Base-by-base conservation (phyloP, 2,888 invertebrate species). In the Formica aserva region DNA sequence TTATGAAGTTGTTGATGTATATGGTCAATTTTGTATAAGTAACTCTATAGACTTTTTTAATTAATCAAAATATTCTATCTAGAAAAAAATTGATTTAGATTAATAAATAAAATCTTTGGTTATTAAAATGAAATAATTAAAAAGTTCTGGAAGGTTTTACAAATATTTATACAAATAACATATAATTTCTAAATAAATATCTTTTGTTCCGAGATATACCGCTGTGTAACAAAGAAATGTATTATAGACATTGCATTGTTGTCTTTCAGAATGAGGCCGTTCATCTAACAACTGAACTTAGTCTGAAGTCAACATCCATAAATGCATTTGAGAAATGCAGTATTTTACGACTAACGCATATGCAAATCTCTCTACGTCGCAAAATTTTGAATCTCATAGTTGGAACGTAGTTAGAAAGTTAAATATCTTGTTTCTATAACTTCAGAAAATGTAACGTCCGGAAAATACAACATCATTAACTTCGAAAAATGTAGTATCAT, bases 261-360 rank as follows among this genome's bases (percentile, higher is more conserved):
- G 9, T 1, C 66, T 55, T 66, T 38, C n/a, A 48, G 38, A 67
- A 26, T 22, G 29, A 77, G 29, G 69, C 15, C 41, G 15, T 48
- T 52, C 41, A n/a, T 69, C 55, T 57, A 77, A n/a, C 69, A 52
- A 55, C 55, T 77, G 55, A 77, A 69, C 38, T 69, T 77, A 38
- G 26, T 38, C 8, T 55, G n/a, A 3, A 69, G 38, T 69, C 67
- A 76, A 76, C 67, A 63, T 62, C 26, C 26, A 18, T 26, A 66
- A 26, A 65, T 29, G 41, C 35, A 52, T 35, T 3, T 18, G 15
- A 38, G 55, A 29, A 67, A 69, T 22, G 15, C 38, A n/a, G n/a
- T 22, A 13, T 57, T 69, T 57, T 41, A 52, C 26, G 13, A 52
- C 38, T 55, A 13, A 38, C 38, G 8, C 18, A 18, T 22, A 29